Conservation (phyloP, 1,140 invertebrate genomes). For the Drosophila melanogaster region DNA sequence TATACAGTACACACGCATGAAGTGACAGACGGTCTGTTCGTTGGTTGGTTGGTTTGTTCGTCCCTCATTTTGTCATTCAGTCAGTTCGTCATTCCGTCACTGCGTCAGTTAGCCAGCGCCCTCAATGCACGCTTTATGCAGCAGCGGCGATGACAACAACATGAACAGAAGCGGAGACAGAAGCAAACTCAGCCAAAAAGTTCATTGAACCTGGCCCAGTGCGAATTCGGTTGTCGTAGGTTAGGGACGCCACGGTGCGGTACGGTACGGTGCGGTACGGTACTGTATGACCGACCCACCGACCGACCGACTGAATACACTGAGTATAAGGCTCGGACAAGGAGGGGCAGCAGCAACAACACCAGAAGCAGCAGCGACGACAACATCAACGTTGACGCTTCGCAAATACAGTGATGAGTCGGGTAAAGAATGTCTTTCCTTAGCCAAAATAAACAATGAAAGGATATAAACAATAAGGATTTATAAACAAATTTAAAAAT, state of each 20-base stretch:
- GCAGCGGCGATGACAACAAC: constrained; percentile 63
- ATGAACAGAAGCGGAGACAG: constrained; percentile 39
- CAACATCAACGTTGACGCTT: constrained; percentile 51
- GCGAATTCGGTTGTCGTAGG: constrained; percentile 82
- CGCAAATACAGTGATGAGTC: constrained; percentile 61
- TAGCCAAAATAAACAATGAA: background rate
- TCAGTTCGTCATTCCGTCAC: constrained; percentile 40
- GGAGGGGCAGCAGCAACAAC: constrained; percentile 47
- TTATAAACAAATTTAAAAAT: background rate
- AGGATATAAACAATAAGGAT: background rate
- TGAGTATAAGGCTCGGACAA: constrained; percentile 37
- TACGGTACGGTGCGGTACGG: constrained; percentile 4
- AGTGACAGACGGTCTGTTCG: constrained; percentile 13
- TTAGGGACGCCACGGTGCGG: constrained; percentile 35
- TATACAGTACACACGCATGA: constrained; percentile 70
- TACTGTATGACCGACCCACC: constrained; percentile 50
- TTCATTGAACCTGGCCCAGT: constrained; percentile 82
- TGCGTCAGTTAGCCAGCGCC: constrained; percentile 64
- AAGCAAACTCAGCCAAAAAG: constrained; percentile 74
- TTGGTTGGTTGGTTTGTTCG: background rate
- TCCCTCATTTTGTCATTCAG: constrained; percentile 39
- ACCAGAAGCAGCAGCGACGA: constrained; percentile 10
- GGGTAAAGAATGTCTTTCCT: background rate
- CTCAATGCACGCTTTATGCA: constrained; percentile 80
- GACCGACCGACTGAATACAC: constrained; percentile 53